Conservation (phyloP, 2,888 invertebrate genomes). For the Latrodectus hesperus region DNA sequence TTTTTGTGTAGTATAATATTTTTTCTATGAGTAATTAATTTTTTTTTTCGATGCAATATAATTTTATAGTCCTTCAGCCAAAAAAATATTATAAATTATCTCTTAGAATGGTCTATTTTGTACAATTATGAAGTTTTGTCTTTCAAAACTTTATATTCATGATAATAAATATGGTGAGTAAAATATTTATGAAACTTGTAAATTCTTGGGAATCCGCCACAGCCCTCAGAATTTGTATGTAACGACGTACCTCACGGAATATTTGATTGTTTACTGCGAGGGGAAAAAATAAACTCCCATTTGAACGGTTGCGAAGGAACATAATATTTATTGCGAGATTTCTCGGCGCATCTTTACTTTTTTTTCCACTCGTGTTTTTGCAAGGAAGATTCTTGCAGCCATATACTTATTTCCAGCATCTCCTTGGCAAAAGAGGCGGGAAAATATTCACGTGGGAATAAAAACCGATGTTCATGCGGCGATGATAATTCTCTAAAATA, state of each 20-base stretch:
- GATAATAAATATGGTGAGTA: neutral
- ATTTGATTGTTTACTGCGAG: neutral
- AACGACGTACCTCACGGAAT: constrained; percentile 1
- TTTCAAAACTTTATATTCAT: too few species aligned
- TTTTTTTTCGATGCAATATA: too few species aligned
- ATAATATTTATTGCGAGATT: constrained; percentile 47
- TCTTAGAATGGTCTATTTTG: too few species aligned
- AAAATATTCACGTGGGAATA: constrained; percentile 65
- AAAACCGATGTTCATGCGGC: constrained; percentile 54
- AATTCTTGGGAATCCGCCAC: neutral
- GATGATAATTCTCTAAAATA: constrained; percentile 63
- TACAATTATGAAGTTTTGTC: too few species aligned
- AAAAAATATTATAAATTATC: too few species aligned
- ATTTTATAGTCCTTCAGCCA: too few species aligned
- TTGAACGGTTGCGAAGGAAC: neutral
- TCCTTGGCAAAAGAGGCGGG: constrained; percentile 8
- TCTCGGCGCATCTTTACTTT: neutral
- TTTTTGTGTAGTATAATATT: too few species aligned
- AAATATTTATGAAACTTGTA: neutral
- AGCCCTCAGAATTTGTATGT: neutral
- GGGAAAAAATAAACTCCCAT: neutral
- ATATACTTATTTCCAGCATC: neutral
- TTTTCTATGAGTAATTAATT: too few species aligned
- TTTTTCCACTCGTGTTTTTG: neutral
- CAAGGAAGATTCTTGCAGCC: neutral